Base-by-base conservation (phyloP, 2,797 vertebrate genomes). In the Macropodus opercularis region DNA sequence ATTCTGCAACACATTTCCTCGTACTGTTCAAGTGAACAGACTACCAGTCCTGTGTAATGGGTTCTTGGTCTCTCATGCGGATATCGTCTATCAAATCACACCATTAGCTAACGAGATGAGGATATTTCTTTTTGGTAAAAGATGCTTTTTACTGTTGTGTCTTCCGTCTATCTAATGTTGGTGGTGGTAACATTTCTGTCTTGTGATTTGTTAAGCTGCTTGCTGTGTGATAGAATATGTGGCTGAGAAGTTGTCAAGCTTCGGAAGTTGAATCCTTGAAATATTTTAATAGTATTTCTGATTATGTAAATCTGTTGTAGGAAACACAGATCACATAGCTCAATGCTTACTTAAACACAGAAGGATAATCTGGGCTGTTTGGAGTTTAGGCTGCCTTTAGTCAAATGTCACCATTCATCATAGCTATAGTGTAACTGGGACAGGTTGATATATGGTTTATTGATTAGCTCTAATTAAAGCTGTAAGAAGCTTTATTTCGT, bases 61-160 rank as follows among this genome's bases (percentile, higher is more conserved):
- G 48, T 70, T 34, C 35, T 17, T 3, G 60, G 61, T 71, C 38
- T 75, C 26, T 53, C 31, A 6, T 14, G 31, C 69, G 59, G 62
- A 85, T 66, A 57, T 21, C 27, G 22, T 65, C 5, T 42, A 1
- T 70, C 76, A 19, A 43, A 42, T 52, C 32, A 48, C n/a, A 54
- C 31, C 22, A 23, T 56, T 27, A 12, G 15, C 59, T 46, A 24
- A 43, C 8, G n/a, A 63, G 32, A 58, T 0, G 19, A 51, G 58
- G 79, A 90, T 89, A 84, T 87, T 80, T 72, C 52, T 85, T 63
- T 87, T 83, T 26, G 77, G 85, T 87, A 84, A 83, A 12, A 6
- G 14, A 57, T 14, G 18, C 39, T 27, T 74, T 47, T 47, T 56
- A 29, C 14, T 43, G 19, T 40, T 41, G 15, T 31, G 64, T 65